A percentile compares a stretch with the other conserved stretches of the same genome.
These are phyloP conservation scores for Melanotaenia nigrans DNA, from an alignment of 2,797 vertebrate species.

Conservation along the genomic window DNA sequence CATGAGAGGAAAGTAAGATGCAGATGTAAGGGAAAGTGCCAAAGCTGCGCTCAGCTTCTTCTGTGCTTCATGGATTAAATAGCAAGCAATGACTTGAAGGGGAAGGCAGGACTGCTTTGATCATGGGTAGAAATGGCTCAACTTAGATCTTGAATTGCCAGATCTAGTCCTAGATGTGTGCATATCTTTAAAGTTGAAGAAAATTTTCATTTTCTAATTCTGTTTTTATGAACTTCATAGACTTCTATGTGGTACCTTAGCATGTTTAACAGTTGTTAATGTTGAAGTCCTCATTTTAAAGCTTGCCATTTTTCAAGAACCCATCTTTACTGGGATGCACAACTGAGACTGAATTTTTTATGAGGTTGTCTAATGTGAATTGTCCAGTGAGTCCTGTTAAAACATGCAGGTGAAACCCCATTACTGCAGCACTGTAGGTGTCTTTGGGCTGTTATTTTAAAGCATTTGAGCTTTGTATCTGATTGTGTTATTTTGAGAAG, in stretches of 20 bases:
- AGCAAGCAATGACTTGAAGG: constrained; percentile 34
- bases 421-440: neutral
- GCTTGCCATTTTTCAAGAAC: constrained; percentile 5
- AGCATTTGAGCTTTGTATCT: neutral
- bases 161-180: constrained; percentile 25
- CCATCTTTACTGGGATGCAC: constrained; percentile 21
- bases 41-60: constrained; percentile 44
- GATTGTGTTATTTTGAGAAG: neutral
- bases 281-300: neutral
- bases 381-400: constrained; percentile 26
- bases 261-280: constrained; percentile 25
- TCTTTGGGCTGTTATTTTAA: neutral
- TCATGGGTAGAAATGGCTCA: constrained; percentile 41
- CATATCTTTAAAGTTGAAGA: constrained; percentile 22
- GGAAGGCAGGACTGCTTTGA: constrained; percentile 35
- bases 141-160: constrained; percentile 44
- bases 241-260: constrained; percentile 17
- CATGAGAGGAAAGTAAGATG: constrained; percentile 39
- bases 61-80: constrained; percentile 46
- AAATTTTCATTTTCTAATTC: constrained; percentile 17
- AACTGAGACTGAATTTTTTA: constrained; percentile 48
- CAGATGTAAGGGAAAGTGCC: constrained; percentile 23
- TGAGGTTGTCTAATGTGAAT: constrained; percentile 53
- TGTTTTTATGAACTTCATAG: constrained; percentile 9
- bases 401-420: constrained; percentile 41